phyloP scores from a whole-genome alignment of 1,140 invertebrate genomes.

The Adelges cooleyi region DNA sequence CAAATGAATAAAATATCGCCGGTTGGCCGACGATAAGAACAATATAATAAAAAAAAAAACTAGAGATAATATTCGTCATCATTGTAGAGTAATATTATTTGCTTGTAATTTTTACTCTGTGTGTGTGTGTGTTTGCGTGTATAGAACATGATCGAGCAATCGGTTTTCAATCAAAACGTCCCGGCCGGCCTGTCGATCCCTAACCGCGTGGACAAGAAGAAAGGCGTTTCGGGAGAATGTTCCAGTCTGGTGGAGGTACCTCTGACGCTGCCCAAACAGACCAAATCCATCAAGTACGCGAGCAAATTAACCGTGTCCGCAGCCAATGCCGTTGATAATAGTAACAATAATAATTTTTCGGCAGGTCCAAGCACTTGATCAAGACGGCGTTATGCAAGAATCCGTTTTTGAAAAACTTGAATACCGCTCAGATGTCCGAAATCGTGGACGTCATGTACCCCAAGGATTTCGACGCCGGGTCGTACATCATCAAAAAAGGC shows the following conservation, averaged over 20 bases:
- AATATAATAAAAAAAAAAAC: too few species aligned
- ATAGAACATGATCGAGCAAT: not conserved
- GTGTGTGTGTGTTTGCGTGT: not conserved
- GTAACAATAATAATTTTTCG: not conserved
- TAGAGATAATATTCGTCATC: too few species aligned
- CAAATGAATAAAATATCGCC: too few species aligned
- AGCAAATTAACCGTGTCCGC: not conserved
- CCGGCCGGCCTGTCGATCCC: not conserved
- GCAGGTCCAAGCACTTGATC: constrained; percentile 54
- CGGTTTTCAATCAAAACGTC: not conserved
- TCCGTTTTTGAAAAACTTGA: constrained; percentile 85
- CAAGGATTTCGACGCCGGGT: constrained; percentile 58
- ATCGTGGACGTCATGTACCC: constrained; percentile 88
- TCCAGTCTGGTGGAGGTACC: not conserved
- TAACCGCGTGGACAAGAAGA: not conserved
- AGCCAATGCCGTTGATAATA: not conserved
- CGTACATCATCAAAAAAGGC: constrained; percentile 77
- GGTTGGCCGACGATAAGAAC: too few species aligned
- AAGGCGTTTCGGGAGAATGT: constrained; percentile 18
- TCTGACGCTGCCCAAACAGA: not conserved
- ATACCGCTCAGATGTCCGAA: constrained; percentile 63
- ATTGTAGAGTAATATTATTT: too few species aligned
- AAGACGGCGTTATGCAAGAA: constrained; percentile 69
- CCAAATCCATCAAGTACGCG: constrained; percentile 6
- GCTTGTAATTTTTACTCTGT: too few species aligned